phyloP scores from a whole-genome alignment of 1,140 invertebrate genomes.

The Camponotus floridanus region DNA sequence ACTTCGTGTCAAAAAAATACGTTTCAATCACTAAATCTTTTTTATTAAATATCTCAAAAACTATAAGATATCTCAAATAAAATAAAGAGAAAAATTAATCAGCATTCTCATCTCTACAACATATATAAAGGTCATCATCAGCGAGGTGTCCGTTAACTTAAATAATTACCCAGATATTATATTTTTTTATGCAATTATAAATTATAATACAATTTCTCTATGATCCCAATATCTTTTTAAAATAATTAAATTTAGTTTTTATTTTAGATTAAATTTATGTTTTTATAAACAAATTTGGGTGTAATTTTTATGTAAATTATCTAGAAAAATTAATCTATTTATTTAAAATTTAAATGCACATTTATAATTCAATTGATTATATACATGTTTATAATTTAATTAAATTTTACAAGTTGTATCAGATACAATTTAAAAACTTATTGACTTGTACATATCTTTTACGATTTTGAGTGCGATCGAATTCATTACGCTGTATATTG shows the following conservation, averaged over 20 bases:
- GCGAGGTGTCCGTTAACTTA: too few species aligned
- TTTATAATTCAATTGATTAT: not conserved
- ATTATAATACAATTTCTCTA: not conserved
- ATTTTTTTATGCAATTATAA: not conserved
- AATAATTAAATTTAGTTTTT: not conserved
- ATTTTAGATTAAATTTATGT: too few species aligned
- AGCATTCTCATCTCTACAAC: too few species aligned
- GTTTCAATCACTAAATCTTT: too few species aligned
- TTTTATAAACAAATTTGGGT: too few species aligned
- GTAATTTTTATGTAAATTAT: too few species aligned
- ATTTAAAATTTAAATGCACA: not conserved
- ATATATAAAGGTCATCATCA: too few species aligned
- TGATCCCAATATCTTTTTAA: not conserved
- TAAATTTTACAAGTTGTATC: not conserved
- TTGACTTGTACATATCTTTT: not conserved
- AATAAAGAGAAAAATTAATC: too few species aligned
- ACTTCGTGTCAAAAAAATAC: too few species aligned
- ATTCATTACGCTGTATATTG: conserved; percentile 20
- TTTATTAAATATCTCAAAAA: too few species aligned
- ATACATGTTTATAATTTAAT: not conserved
- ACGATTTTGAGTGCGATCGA: conserved; percentile 6
- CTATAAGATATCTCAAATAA: too few species aligned
- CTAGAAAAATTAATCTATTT: too few species aligned
- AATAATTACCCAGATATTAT: not conserved
- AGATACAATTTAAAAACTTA: not conserved